Base-by-base conservation (phyloP, 1,140 invertebrate species). In the Danaus plexippus region DNA sequence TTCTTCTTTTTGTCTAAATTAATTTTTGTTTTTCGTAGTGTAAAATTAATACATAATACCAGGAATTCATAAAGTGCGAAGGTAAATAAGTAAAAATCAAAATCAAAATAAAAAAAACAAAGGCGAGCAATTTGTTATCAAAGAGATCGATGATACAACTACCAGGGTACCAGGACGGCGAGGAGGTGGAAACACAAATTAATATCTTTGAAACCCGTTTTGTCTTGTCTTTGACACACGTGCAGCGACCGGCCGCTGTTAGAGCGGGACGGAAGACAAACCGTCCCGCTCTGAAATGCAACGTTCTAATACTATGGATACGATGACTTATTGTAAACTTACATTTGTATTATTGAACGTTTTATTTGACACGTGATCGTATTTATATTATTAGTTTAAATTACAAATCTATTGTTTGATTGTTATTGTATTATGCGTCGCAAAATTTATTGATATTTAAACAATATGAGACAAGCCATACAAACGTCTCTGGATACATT, bases 151-250 rank as follows among this genome's bases (percentile, higher is more conserved):
- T 75, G 71, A 60, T 61, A 62, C 61, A 49, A 63, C 71, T 71
- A 77, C 79, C 71, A 78, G 75, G 66, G 44, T 51, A 65, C 52
- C 70, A 82, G 69, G 60, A 77, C 63, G 59, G 51, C 58, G 58
- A 70, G 61, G 70, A 78, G 72, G 66, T 78, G 64, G 75, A 78
- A 80, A 83, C 61, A 80, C 75, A 79, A 83, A 81, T 81, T 84
- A 84, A 80, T 84, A 81, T 80, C 77, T 79, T 75, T 73, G 69
- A 78, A 82, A 85, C 81, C 73, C 68, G 81, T 82, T 85, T 66
- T 63, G 69, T 69, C 73, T 66, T 66, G 73, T 74, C 65, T 63
- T 66, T 65, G 73, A 75, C 76, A 80, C 81, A 85, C 81, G 81
- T 85, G 79, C 81, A 81, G 66, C 60, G 71, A 76, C 71, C 69